These are phyloP conservation scores for Solea senegalensis DNA, from an alignment of 2,113 vertebrate genomes.

Conservation along the genomic window DNA sequence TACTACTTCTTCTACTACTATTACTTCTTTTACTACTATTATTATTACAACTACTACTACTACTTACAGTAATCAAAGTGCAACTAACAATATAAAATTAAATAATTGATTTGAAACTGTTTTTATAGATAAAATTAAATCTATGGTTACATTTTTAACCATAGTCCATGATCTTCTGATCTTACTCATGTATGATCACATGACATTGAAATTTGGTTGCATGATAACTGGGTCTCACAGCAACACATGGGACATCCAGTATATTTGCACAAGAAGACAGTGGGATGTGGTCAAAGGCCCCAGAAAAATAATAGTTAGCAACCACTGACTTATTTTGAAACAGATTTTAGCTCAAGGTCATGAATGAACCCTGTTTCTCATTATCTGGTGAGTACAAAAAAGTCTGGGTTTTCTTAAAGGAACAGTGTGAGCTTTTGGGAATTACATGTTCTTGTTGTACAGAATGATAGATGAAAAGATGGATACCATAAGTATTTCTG, in stretches of 20 bases:
- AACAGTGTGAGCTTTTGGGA: background rate
- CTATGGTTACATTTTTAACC: no score
- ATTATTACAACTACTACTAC: no score
- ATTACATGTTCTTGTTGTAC: background rate
- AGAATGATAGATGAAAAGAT: background rate
- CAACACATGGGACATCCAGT: background rate
- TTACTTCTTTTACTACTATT: no score
- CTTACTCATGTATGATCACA: background rate
- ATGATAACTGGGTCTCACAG: background rate
- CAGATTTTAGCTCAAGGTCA: background rate
- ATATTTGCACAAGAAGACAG: background rate
- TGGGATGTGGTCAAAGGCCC: background rate
- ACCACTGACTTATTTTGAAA: slow-evolving; percentile 1
- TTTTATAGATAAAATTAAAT: no score
- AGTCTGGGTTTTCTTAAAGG: slow-evolving; percentile 1
- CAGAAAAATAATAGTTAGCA: background rate
- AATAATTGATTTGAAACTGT: no score
- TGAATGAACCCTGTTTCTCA: background rate
- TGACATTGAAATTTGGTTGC: background rate
- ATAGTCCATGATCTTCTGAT: background rate
- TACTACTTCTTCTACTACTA: no score
- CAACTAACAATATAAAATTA: no score
- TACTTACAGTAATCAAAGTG: no score
- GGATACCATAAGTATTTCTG: background rate
- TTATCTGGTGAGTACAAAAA: background rate